Conservation (phyloP, 2,797 vertebrate species). For the Eulemur albifrons region DNA sequence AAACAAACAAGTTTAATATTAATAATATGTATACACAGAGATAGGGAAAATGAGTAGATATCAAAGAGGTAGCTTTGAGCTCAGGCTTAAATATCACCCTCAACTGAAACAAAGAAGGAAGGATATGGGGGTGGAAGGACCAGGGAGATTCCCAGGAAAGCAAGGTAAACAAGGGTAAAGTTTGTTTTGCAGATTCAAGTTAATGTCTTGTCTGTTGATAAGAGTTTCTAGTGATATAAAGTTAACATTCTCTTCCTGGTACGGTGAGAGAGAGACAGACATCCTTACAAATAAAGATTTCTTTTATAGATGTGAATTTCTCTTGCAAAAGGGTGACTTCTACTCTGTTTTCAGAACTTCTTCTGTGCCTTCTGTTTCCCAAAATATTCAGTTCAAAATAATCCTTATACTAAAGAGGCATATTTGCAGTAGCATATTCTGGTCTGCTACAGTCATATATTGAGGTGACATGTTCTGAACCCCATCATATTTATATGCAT, state of each 20-base stretch:
- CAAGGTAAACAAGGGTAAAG: not conserved
- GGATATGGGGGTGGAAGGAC: not conserved
- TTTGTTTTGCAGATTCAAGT: not conserved
- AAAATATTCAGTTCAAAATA: not conserved
- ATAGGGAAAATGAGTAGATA: not conserved
- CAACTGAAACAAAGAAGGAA: too few species aligned
- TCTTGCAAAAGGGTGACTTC: not conserved
- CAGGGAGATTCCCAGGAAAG: not conserved
- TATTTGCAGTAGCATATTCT: not conserved
- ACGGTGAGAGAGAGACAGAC: not conserved
- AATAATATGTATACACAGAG: too few species aligned
- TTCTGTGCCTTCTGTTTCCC: not conserved
- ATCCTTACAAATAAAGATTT: not conserved
- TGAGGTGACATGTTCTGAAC: not conserved
- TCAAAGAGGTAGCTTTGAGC: not conserved
- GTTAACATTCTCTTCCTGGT: not conserved
- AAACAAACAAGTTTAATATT: not conserved
- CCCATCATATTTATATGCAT: not conserved
- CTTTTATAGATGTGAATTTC: not conserved
- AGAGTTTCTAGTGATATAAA: not conserved
- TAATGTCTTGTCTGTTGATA: not conserved
- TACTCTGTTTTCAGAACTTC: not conserved
- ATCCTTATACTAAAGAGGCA: not conserved
- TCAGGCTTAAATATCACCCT: not conserved
- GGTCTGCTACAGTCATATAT: not conserved